A percentile compares a stretch with the other conserved stretches of the same genome.
Evolutionary conservation across 2,797 vertebrate species (phyloP).

Genomic region (Lepilemur septentrionalis): DNA sequence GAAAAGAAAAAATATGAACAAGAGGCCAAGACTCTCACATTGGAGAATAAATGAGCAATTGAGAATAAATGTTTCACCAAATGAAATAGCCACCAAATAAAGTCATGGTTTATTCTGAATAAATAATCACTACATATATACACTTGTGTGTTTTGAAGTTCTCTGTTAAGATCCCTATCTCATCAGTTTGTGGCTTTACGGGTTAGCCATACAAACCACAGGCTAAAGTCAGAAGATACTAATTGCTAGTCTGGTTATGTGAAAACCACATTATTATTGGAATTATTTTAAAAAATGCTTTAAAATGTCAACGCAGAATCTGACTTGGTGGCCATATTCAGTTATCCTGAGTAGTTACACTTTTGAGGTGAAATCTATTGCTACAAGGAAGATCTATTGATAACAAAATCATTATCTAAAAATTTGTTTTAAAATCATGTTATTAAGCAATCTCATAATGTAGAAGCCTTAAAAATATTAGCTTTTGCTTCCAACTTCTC

Average conservation of each 20-base stretch:
- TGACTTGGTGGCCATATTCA: not conserved
- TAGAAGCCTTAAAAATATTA: not conserved
- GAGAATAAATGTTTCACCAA: not conserved
- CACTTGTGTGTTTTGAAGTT: not conserved
- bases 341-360: not conserved
- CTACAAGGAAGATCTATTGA: not conserved
- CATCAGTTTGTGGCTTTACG: not conserved
- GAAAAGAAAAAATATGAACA: slow-evolving; percentile 13
- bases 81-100: not conserved
- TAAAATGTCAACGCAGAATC: not conserved
- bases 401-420: slow-evolving; percentile 13
- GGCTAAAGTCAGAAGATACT: not conserved
- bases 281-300: not conserved
- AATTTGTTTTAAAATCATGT: not conserved
- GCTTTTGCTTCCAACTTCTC: not conserved
- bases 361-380: not conserved
- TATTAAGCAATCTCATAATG: not conserved
- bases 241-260: not conserved
- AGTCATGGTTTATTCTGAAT: not conserved
- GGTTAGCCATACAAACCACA: not conserved
- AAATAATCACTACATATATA: not conserved
- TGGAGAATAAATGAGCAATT: not conserved
- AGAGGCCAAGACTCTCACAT: not conserved
- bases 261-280: not conserved
- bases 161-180: not conserved